Evolutionary conservation across 2,888 invertebrate species (phyloP).

Genomic region (Acanthosepion pharaonis): DNA sequence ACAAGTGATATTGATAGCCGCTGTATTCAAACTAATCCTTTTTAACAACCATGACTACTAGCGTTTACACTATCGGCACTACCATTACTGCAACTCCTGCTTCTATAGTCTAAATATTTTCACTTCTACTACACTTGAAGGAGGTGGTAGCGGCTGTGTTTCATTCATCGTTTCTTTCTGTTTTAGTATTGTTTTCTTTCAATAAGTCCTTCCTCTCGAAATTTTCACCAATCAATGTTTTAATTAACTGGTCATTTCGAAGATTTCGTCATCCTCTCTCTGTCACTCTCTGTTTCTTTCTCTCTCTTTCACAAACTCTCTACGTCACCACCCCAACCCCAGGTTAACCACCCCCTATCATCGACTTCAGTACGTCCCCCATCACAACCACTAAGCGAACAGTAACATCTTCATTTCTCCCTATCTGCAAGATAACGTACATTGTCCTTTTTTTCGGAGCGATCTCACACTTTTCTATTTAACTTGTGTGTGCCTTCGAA

Average conservation of each 20-base stretch:
- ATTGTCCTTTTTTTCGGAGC: neutral
- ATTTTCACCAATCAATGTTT: neutral
- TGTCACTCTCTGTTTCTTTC: neutral
- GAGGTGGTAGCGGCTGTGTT: neutral
- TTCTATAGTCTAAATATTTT: neutral
- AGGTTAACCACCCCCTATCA: neutral
- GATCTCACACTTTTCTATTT: neutral
- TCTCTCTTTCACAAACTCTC: neutral
- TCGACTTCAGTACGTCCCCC: neutral
- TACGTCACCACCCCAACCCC: neutral
- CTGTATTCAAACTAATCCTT: neutral
- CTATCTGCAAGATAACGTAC: too few relatives aligned
- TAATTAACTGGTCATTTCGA: neutral
- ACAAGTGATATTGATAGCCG: neutral
- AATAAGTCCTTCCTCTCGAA: neutral
- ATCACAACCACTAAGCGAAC: neutral
- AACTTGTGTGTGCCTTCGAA: neutral
- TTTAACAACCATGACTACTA: neutral
- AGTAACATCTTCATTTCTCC: neutral
- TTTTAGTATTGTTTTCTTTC: neutral
- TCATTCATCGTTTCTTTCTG: neutral
- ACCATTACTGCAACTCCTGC: neutral
- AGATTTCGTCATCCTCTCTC: neutral
- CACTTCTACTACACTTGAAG: neutral
- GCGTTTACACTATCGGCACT: neutral